Percentiles rank a stretch among this genome's conserved stretches.
Conservation (phyloP, 2,888 invertebrate species). For the Synanthedon andrenaeformis region DNA sequence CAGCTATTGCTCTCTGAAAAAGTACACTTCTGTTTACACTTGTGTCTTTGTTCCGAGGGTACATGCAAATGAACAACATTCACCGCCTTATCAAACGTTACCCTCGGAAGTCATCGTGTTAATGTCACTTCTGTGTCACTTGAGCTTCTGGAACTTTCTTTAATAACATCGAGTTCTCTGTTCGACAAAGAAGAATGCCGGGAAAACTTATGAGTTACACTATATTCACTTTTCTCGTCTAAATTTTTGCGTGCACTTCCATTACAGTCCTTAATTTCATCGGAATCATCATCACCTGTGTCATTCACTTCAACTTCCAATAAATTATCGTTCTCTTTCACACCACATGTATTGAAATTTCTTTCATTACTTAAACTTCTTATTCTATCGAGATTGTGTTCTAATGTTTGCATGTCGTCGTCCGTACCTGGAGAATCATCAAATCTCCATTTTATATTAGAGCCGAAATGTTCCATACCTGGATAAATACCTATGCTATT, state of each 20-base stretch:
- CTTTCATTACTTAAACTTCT: constrained; percentile 59
- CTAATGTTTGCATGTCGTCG: constrained; percentile 51
- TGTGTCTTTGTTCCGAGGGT: constrained; percentile 33
- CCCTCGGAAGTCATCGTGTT: constrained; percentile 64
- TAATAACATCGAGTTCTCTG: constrained; percentile 64
- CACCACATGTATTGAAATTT: constrained; percentile 42
- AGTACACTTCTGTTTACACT: constrained; percentile 17
- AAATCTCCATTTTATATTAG: constrained; percentile 63
- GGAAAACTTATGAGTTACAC: constrained; percentile 53
- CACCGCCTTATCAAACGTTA: constrained; percentile 56
- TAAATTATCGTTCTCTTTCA: constrained; percentile 51
- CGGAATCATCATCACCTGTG: constrained; percentile 42
- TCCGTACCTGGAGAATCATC: constrained; percentile 47
- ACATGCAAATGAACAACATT: constrained; percentile 52
- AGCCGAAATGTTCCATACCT: constrained; percentile 61
- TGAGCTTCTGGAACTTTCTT: constrained; percentile 65
- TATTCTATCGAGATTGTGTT: constrained; percentile 63
- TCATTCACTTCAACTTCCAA: constrained; percentile 61
- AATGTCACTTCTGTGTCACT: constrained; percentile 67
- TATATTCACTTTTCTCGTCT: constrained; percentile 58
- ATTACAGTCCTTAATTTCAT: constrained; percentile 47
- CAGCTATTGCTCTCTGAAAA: constrained; percentile 23
- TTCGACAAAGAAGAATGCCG: constrained; percentile 60
- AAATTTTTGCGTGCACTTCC: constrained; percentile 39
- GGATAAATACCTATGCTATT: constrained; percentile 64